Conservation (phyloP, 2,888 invertebrate genomes). For the Cyrtodaria siliqua region DNA sequence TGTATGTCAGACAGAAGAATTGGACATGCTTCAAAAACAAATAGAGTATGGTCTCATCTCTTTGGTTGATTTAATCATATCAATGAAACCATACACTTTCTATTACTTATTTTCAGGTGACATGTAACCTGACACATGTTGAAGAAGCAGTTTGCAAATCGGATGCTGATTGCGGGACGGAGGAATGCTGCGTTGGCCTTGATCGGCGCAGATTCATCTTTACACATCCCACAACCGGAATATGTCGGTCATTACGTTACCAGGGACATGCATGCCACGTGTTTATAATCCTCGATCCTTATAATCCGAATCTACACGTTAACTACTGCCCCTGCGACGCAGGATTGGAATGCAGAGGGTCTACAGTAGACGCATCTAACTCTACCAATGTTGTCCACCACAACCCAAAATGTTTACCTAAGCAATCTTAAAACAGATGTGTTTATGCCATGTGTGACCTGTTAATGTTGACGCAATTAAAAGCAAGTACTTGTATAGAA, state of each 20-base stretch:
- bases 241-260: conserved; percentile 55
- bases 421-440: background rate
- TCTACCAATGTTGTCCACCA: conserved; percentile 50
- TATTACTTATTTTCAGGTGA: too few relatives aligned
- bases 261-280: conserved; percentile 64
- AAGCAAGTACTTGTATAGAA: too few relatives aligned
- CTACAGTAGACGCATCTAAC: conserved; percentile 46
- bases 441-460: too few relatives aligned
- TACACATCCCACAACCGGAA: conserved; percentile 45
- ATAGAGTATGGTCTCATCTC: too few relatives aligned
- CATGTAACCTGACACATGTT: background rate
- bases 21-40: too few relatives aligned
- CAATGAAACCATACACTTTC: too few relatives aligned
- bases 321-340: conserved; percentile 59
- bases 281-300: conserved; percentile 40
- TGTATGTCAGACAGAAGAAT: too few relatives aligned
- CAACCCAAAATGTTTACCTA: conserved; percentile 60
- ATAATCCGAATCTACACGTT: conserved; percentile 51
- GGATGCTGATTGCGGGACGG: conserved; percentile 55
- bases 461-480: too few relatives aligned
- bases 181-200: conserved; percentile 63
- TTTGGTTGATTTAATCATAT: too few relatives aligned
- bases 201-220: conserved; percentile 61
- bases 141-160: conserved; percentile 43
- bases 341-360: conserved; percentile 55